A percentile compares a stretch with the other conserved stretches of the same genome.
Evolutionary conservation across 2,888 invertebrate genomes (phyloP).

Genomic region (Bimastos eiseni): DNA sequence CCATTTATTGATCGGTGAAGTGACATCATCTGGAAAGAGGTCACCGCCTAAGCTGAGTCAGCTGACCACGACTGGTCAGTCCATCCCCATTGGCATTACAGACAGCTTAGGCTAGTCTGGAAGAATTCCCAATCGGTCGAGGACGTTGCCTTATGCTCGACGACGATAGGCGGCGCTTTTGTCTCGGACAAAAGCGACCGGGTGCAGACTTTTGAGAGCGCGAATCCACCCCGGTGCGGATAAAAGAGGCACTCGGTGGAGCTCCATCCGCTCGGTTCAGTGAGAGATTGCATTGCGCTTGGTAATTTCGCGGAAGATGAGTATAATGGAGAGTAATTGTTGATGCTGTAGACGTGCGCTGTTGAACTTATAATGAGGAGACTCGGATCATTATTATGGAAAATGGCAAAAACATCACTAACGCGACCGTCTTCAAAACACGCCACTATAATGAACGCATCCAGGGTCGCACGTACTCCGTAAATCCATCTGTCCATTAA

Average conservation of each 20-base stretch:
- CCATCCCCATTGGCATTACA: not conserved
- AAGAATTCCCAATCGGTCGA: not conserved
- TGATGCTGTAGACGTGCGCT: not conserved
- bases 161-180: not conserved
- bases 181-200: not conserved
- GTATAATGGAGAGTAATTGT: not conserved
- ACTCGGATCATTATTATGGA: not conserved
- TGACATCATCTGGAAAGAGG: not conserved
- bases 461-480: not conserved
- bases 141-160: not conserved
- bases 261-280: not conserved
- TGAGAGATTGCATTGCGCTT: not conserved
- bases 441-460: not conserved
- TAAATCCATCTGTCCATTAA: not conserved
- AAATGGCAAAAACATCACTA: not conserved
- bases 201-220: not conserved
- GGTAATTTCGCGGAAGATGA: not conserved
- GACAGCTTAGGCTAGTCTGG: not conserved
- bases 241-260: not conserved
- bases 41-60: not conserved
- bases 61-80: not conserved
- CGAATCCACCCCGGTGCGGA: not conserved
- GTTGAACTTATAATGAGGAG: not conserved
- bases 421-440: not conserved
- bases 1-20: not conserved